Evolutionary conservation across 2,888 invertebrate genomes (phyloP).

Genomic region (Cantharis rufa): DNA sequence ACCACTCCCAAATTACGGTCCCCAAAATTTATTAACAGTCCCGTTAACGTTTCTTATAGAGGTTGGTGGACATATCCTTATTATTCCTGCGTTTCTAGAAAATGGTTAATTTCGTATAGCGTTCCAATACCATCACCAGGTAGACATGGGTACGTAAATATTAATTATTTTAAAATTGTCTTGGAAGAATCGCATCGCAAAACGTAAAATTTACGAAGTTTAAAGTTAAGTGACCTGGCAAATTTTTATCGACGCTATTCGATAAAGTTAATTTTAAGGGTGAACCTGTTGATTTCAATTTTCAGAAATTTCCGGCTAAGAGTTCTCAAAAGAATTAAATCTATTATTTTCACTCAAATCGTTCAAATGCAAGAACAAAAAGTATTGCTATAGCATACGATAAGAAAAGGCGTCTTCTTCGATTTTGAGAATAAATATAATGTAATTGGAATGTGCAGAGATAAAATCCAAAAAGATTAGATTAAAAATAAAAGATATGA

Average conservation of each 20-base stretch:
- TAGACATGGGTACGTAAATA: constrained; percentile 56
- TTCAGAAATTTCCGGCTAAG: neutral
- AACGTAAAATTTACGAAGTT: neutral
- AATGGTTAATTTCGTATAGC: constrained; percentile 87
- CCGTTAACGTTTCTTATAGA: constrained; percentile 65
- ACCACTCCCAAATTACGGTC: constrained; percentile 65
- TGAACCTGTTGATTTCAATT: neutral
- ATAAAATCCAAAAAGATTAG: neutral
- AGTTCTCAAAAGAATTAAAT: no score
- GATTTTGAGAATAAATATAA: neutral
- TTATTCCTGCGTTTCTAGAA: constrained; percentile 76
- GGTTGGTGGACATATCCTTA: constrained; percentile 92
- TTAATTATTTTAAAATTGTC: neutral
- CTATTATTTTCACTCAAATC: no score
- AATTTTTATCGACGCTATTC: neutral
- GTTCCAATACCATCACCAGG: constrained; percentile 66
- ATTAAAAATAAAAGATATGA: no score
- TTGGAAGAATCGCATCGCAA: neutral
- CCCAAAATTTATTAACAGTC: constrained; percentile 71
- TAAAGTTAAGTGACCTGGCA: neutral
- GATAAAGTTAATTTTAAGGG: neutral
- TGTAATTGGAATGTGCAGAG: neutral
- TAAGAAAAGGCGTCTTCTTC: no score
- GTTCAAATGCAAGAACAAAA: no score
- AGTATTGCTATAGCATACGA: no score